Conservation (phyloP, 2,113 vertebrate genomes). For the Oreochromis tanganicae region DNA sequence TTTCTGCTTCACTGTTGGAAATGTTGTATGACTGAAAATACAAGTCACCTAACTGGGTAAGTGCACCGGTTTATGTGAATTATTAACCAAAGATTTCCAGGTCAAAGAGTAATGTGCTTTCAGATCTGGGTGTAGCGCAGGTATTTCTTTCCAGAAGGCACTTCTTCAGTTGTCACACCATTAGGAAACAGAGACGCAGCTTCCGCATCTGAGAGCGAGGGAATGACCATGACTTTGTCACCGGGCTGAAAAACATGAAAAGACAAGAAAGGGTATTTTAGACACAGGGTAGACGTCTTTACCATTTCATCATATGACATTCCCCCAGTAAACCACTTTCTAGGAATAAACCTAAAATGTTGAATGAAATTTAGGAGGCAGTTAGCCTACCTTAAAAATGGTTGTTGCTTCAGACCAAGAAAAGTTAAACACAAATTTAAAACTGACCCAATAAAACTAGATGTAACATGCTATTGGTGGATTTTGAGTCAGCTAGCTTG, state of each 20-base stretch:
- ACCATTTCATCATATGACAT: neutral
- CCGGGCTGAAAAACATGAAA: constrained; percentile 68
- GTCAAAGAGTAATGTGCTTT: neutral
- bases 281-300: neutral
- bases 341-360: neutral
- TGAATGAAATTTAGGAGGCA: neutral
- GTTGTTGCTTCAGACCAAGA: neutral
- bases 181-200: constrained; percentile 83
- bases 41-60: neutral
- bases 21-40: neutral
- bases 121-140: constrained; percentile 87
- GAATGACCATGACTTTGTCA: constrained; percentile 90
- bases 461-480: neutral
- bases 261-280: neutral
- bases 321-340: neutral
- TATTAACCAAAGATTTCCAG: neutral
- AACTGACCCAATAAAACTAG: fast-evolving
- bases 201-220: constrained; percentile 82
- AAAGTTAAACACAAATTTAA: neutral
- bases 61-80: neutral
- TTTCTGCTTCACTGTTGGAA: neutral
- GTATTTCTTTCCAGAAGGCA: constrained; percentile 93
- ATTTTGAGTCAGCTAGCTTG: neutral
- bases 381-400: neutral
- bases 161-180: constrained; percentile 84